A percentile compares a stretch with the other conserved stretches of the same genome.
phyloP scores from a whole-genome alignment of 1,140 invertebrate genomes.

The Achroia grisella region DNA sequence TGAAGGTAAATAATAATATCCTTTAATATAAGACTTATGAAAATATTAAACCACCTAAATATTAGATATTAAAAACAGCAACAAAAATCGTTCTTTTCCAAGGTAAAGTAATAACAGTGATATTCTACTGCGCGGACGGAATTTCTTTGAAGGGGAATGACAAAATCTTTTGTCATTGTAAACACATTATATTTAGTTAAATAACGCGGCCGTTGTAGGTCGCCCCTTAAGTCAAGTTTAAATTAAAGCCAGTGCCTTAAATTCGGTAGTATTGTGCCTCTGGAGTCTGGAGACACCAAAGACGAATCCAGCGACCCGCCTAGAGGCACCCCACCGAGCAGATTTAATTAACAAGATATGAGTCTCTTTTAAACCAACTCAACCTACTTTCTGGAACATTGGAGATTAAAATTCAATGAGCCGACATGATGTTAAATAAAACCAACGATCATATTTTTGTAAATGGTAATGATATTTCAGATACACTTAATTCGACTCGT shows the following conservation, averaged over 20 bases:
- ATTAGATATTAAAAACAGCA: too few species aligned
- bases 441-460: slow-evolving; percentile 22
- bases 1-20: too few species aligned
- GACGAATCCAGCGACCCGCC: slow-evolving; percentile 37
- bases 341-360: slow-evolving; percentile 73
- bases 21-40: too few species aligned
- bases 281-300: slow-evolving; percentile 31
- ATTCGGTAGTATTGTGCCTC: slow-evolving; percentile 49
- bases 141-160: too few species aligned
- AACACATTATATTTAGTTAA: slow-evolving; percentile 28
- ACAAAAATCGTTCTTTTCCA: too few species aligned
- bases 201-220: slow-evolving; percentile 33
- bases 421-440: slow-evolving; percentile 40
- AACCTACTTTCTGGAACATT: slow-evolving; percentile 54
- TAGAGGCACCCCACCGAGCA: slow-evolving; percentile 53
- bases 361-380: slow-evolving; percentile 61
- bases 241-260: slow-evolving; percentile 58
- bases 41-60: too few species aligned
- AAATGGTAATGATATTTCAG: slow-evolving; percentile 17
- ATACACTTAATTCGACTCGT: slow-evolving; percentile 7
- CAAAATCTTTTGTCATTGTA: slow-evolving; percentile 14
- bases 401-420: slow-evolving; percentile 52
- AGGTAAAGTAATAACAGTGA: too few species aligned
- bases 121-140: too few species aligned
- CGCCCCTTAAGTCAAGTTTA: slow-evolving; percentile 51